Evolutionary conservation across 2,797 vertebrate genomes (phyloP).

Genomic region (Muraenolepis orangiensis): DNA sequence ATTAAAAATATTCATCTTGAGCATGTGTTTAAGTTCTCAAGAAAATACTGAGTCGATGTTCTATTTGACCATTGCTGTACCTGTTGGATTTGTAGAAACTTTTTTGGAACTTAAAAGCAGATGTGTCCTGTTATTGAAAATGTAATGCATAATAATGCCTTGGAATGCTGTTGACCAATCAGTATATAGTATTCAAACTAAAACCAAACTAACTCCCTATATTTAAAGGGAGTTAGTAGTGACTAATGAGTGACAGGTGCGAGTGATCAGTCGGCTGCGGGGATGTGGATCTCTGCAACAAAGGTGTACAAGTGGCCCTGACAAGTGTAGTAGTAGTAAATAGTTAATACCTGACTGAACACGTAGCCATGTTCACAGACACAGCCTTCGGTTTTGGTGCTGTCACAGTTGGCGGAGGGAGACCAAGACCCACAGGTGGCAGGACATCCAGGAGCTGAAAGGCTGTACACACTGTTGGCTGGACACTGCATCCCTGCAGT

Average conservation of each 20-base stretch:
- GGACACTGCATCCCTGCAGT: not conserved
- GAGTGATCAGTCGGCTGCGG: not conserved
- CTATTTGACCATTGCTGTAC: too few relatives aligned
- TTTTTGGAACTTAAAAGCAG: too few relatives aligned
- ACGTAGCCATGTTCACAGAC: not conserved
- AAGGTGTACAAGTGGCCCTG: not conserved
- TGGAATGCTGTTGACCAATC: too few relatives aligned
- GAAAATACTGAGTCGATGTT: too few relatives aligned
- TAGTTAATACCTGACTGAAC: not conserved
- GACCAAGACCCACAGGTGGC: not conserved
- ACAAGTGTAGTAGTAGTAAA: not conserved
- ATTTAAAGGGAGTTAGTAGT: not conserved
- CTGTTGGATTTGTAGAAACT: too few relatives aligned
- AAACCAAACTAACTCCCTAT: too few relatives aligned
- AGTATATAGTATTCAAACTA: too few relatives aligned
- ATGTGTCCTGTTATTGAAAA: too few relatives aligned
- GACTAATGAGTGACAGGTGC: not conserved
- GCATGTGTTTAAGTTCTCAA: too few relatives aligned
- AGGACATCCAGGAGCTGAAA: not conserved
- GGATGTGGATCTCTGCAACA: too few relatives aligned
- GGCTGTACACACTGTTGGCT: not conserved
- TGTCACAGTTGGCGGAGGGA: not conserved
- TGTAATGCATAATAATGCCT: too few relatives aligned
- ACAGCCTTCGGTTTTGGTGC: not conserved
- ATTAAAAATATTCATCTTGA: too few relatives aligned